Evolutionary conservation across 2,113 vertebrate species (phyloP), one percentile per base, ranked within the genome.

Genomic region (Conger conger): DNA sequence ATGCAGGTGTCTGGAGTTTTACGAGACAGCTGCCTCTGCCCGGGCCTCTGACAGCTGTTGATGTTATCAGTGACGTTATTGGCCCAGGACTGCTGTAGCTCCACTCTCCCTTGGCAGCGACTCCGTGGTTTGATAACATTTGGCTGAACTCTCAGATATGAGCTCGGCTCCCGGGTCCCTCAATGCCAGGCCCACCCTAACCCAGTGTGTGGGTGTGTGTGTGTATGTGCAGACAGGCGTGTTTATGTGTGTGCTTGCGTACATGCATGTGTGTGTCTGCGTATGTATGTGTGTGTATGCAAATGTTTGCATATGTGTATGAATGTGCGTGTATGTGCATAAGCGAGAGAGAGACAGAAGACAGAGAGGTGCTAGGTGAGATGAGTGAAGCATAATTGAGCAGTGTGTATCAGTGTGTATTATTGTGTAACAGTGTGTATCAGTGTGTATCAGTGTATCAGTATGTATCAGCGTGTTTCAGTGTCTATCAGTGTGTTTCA

Each of bases 101-200:
- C 92, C 94, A 95, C 94, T 94, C 93, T 95, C 95, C 94, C 94
- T 95, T 93, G 94, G 95, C 94, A 97, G 95, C 95, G 94, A 96
- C 96, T 94, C 95, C 86, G 92, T 92, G 93, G 50, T 92, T 95
- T 96, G 96, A 97, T 99, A 99, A 98, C 97, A 98, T 98, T 99
- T 99, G 98, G 97, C 97, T 99, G 97, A 99, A 99, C 98, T 98
- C 98, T 98, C 95, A 93, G 95, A 96, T 95, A 95, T 94, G 96
- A 97, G 95, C 96, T 97, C 97, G 96, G 96, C 96, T 96, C 94
- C 95, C 97, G 97, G 96, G 96, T 96, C 92, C 91, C 92, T 91
- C 87, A 94, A 94, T 95, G 95, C 96, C 94, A 96, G 94, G 94
- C 95, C 93, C 95, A 96, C 96, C 94, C 45, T 27, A n/a, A 79